phyloP scores from a whole-genome alignment of 2,888 invertebrate genomes.

The Eilema sororculum region DNA sequence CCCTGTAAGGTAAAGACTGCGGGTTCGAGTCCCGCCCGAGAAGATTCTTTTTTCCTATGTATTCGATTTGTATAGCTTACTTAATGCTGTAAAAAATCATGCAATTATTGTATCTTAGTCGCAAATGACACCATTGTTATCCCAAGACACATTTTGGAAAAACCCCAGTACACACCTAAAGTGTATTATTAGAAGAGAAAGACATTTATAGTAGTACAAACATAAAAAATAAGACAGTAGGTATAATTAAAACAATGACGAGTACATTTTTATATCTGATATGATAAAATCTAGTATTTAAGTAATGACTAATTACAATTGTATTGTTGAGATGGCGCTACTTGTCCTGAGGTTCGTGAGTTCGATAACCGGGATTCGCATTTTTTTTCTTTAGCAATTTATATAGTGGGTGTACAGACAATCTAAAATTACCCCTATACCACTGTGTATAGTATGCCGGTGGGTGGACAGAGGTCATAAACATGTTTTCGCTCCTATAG shows the following conservation, averaged over 20 bases:
- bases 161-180: neutral
- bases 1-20: too few species aligned
- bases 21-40: too few species aligned
- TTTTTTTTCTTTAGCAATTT: too few species aligned
- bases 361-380: too few species aligned
- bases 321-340: neutral
- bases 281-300: constrained; percentile 6
- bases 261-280: neutral
- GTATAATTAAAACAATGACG: neutral
- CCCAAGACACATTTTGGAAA: neutral
- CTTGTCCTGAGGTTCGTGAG: neutral
- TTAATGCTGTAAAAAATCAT: too few species aligned
- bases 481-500: too few species aligned
- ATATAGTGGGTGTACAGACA: too few species aligned
- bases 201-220: neutral
- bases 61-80: too few species aligned
- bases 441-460: too few species aligned
- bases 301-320: neutral
- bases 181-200: constrained; percentile 6
- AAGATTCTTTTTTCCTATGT: too few species aligned
- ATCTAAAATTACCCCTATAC: too few species aligned
- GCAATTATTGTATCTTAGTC: neutral
- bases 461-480: too few species aligned
- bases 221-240: neutral
- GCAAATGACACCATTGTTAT: neutral